Evolutionary conservation across 2,888 invertebrate species (phyloP), one percentile per base, ranked within the genome.

Genomic region (Aspidiotus destructor): DNA sequence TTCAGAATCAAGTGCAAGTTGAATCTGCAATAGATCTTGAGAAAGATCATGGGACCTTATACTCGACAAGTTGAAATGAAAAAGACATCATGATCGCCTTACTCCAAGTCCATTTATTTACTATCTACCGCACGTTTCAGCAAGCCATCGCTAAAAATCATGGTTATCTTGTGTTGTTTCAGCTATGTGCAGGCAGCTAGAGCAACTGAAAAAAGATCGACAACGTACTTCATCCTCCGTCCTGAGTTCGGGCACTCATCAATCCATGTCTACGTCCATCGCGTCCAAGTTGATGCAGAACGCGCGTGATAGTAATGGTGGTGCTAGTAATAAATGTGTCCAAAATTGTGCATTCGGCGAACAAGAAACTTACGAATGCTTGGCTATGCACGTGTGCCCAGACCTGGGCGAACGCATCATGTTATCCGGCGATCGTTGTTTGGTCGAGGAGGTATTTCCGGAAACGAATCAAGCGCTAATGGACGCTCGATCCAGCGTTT

Each of bases 331-430:
- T 62, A 40, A 48, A 17, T 42, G 60, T 62, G 41, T 42, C 17
- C 67, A 67, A 40, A 67, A 67, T n/a, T 67, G 67, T 44, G 52
- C 63, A 9, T 55, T 60, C 11, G 60, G 62, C 17, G 57, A 62
- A 8, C 70, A 70, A 60, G 69, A 70, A 40, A 68, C 60, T 44
- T 88, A 85, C 79, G 89, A 91, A 76, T 89, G 89, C 75, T 84
- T 90, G 1, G 88, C 89, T 0, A 81, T 91, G 7, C 87, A 89
- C 78, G 84, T 90, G 63, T 87, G 87, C 74, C 89, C 89, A 0
- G 89, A 89, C 76, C 80, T 89, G 44, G 88, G 89, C 0, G 90
- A 89, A 76, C 77, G 89, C 61, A 86, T 92, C 60, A 87, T 89
- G 84, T 80, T 92, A 11, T 89, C 88, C 65, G 91, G 89, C 0